These are phyloP conservation scores for Drosophila prosaltans DNA, from an alignment of 1,140 invertebrate species.

Conservation along the genomic window DNA sequence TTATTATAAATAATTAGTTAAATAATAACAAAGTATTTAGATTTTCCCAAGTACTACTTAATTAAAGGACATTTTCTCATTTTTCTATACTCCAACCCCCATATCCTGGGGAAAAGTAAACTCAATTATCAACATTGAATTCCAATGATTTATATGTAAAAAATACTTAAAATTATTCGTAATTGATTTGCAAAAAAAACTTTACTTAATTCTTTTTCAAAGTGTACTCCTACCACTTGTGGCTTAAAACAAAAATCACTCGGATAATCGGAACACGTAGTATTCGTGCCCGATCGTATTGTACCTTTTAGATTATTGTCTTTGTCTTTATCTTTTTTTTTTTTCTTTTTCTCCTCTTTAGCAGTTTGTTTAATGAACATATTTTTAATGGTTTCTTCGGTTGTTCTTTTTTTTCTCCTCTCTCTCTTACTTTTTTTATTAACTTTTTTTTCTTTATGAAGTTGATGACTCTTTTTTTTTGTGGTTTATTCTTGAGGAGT, in stretches of 20 bases:
- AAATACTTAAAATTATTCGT: no score
- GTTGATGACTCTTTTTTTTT: conserved; percentile 6
- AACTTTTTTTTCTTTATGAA: background rate
- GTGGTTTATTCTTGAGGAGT: conserved; percentile 45
- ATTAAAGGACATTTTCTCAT: no score
- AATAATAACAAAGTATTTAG: no score
- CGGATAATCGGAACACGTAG: conserved; percentile 67
- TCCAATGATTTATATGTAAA: no score
- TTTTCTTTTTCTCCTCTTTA: background rate
- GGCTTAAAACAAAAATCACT: conserved; percentile 25
- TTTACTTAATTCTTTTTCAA: background rate
- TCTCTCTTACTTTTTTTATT: conserved; percentile 24
- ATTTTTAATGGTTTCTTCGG: conserved; percentile 20
- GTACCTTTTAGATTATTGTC: conserved; percentile 4
- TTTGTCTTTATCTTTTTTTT: background rate
- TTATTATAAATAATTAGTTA: no score
- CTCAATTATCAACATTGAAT: no score
- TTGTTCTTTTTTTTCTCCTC: background rate
- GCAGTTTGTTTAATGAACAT: conserved; percentile 38
- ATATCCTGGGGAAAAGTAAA: no score
- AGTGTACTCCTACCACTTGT: background rate
- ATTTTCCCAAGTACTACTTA: no score
- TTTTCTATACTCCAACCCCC: no score
- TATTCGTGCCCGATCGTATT: background rate
- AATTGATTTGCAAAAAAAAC: no score